These are phyloP conservation scores for Schizaphis graminum DNA, from an alignment of 2,888 invertebrate species.

Conservation along the genomic window DNA sequence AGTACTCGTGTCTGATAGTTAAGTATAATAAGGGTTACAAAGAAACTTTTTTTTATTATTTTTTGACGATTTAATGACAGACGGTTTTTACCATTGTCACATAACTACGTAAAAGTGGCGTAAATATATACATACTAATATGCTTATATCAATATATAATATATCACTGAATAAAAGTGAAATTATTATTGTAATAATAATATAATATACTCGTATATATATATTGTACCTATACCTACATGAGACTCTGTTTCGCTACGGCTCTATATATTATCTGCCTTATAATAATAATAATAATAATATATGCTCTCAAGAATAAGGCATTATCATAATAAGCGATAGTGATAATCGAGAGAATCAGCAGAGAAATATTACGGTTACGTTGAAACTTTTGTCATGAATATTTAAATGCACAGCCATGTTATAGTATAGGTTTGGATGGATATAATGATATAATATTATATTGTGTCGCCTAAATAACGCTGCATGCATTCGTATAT, in stretches of 20 bases:
- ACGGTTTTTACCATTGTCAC: not conserved
- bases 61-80: not conserved
- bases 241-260: not conserved
- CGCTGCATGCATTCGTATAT: not conserved
- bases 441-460: not conserved
- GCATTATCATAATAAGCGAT: not conserved
- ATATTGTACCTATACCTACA: not conserved
- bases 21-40: not conserved
- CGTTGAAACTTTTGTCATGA: constrained; percentile 30
- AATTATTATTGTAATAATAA: not conserved
- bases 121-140: not conserved
- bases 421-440: not conserved
- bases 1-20: not conserved
- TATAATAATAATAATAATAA: not conserved
- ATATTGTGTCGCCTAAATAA: not conserved
- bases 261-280: not conserved
- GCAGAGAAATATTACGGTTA: not conserved
- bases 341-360: constrained; percentile 21
- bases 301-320: too few species aligned
- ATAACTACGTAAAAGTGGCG: not conserved
- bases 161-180: not conserved
- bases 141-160: not conserved
- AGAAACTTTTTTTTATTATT: not conserved
- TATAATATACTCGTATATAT: not conserved
- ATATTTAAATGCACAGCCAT: not conserved